phyloP scores from a whole-genome alignment of 2,888 invertebrate species.

The Trichopoda pennipes region DNA sequence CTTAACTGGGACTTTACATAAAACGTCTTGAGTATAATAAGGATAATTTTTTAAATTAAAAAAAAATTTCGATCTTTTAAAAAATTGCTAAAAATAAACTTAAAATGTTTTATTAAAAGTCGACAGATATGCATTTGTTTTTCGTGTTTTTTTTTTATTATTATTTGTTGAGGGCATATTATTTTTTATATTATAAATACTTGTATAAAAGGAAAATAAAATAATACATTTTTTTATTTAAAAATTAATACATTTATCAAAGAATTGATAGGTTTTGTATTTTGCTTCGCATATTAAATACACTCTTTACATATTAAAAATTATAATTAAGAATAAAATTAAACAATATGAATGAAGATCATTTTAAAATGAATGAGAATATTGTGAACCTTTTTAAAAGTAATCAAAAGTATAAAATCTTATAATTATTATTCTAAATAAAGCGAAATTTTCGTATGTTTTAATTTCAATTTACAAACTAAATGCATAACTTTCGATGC shows the following conservation, averaged over 20 bases:
- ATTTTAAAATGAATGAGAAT: slow-evolving; percentile 61
- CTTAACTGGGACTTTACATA: background rate
- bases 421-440: slow-evolving; percentile 18
- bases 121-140: slow-evolving; percentile 8
- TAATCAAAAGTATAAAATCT: slow-evolving; percentile 21
- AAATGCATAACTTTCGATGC: slow-evolving; percentile 44
- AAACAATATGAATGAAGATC: slow-evolving; percentile 28
- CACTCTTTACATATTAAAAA: background rate
- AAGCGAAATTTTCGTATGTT: slow-evolving; percentile 36
- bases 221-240: slow-evolving; percentile 46
- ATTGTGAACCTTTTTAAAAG: slow-evolving; percentile 41
- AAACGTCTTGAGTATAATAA: no score
- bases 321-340: background rate
- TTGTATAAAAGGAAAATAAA: slow-evolving; percentile 58
- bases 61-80: no score
- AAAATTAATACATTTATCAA: slow-evolving; percentile 30
- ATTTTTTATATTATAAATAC: slow-evolving; percentile 31
- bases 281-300: slow-evolving; percentile 14
- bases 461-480: slow-evolving; percentile 58
- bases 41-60: no score
- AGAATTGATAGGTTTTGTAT: background rate
- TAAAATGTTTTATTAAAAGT: no score
- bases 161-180: slow-evolving; percentile 53
- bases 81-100: no score
- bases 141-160: slow-evolving; percentile 50